Evolutionary conservation across 2,797 vertebrate species (phyloP), one percentile per base, ranked within the genome.

Genomic region (Distichodus sexfasciatus): DNA sequence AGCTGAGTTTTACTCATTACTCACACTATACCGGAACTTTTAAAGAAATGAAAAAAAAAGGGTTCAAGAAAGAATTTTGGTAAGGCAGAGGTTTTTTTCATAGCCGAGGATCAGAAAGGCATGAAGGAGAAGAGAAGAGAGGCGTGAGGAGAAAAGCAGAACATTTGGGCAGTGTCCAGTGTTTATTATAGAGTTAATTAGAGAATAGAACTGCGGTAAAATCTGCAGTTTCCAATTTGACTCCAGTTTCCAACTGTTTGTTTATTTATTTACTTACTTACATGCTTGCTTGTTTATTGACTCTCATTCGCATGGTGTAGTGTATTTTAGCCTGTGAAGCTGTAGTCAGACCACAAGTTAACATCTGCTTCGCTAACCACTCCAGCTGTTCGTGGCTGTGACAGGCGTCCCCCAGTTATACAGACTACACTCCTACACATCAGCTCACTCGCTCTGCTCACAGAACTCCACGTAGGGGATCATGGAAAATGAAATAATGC

Each of bases 381-480:
- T 28, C 72, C 64, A 73, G 68, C 77, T 21, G 68, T 73, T 82
- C 79, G 58, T 29, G 83, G 77, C 81, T 72, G 29, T 28, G 69
- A 82, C 66, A 62, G 75, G 81, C 77, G 23, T 24, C 66, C 44
- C 9, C 12, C 36, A 21, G 15, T 57, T 15, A 24, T 14, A 53
- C 51, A 47, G 14, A 47, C 53, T 24, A 44, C 12, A 66, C 36
- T 23, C 0, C 21, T 1, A n/a, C 9, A 23, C 59, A 29, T 6
- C 9, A 31, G 31, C 4, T 35, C 10, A 4, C 43, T 8, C 12
- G 3, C 15, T 26, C 9, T 19, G 14, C 9, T 21, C 44, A 23
- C 17, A 46, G 7, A 51, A 29, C 7, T 31, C 7, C 47, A 66
- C 17, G 29, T 7, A 51, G 40, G 15, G 33, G 11, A 9, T 31